Evolutionary conservation across 35 echinoderm and acorn worm genomes (phyloP), one percentile per base, ranked within the genome.

Genomic region (Nesometra sesokonis): DNA sequence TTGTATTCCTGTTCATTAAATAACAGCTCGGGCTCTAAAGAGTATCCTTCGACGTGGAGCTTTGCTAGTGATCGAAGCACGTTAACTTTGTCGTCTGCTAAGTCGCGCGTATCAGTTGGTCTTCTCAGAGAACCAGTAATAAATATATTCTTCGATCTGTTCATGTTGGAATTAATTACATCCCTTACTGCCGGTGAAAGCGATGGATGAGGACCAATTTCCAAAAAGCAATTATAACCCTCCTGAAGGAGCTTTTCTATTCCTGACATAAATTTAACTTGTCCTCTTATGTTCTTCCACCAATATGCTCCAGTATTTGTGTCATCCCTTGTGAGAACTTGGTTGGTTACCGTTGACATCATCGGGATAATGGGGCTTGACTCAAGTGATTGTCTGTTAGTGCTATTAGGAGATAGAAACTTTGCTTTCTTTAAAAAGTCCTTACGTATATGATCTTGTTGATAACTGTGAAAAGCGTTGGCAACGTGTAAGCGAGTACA

Each of bases 391-490:
- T 93, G 89, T 35, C 87, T 91, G 7, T 77, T 76, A 8, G 80
- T 38, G 0, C 77, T 81, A 4, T 82, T 27, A 81, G 90, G 85
- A 35, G 33, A 37, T 0, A 98, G 84, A 79, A 92, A 98, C 80
- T 94, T 98, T 0, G 81, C 78, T 80, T 90, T 90, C 77, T 92
- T 98, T 47, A 92, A 34, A 78, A 98, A 98, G 76, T 92, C 92
- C 37, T 90, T 94, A 23, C 86, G 81, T 32, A 98, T 87, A 5
- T 92, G 92, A 23, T 98, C 92, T 82, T 98, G 95, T 80, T 98
- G 95, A 38, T 94, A 94, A 76, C 95, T 98, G 79, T 98, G 95
- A 91, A 91, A 98, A 19, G 95, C 95, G 77, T 98, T 98, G 32
- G 89, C 83, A 29, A 98, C 95, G 87, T 94, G 94, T 0, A 98